Evolutionary conservation across 2,888 invertebrate genomes (phyloP).

Genomic region (Vannuccia rotundouncinata): DNA sequence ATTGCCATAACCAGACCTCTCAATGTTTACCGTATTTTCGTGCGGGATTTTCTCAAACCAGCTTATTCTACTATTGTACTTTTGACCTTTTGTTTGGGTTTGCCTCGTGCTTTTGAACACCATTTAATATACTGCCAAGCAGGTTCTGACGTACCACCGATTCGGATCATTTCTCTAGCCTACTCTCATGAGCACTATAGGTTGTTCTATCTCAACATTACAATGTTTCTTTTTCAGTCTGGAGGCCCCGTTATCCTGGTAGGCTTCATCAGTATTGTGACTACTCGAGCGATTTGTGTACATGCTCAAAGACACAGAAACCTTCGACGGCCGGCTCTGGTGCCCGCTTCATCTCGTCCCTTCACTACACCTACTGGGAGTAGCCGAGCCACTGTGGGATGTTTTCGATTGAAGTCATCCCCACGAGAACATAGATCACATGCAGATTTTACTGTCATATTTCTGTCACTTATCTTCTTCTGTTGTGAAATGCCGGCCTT

Average conservation of each 20-base stretch:
- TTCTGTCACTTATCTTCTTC: background rate
- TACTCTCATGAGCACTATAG: background rate
- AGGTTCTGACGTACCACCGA: background rate
- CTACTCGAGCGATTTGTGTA: slow-evolving; percentile 4
- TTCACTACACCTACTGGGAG: background rate
- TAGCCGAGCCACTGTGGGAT: background rate
- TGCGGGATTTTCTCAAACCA: background rate
- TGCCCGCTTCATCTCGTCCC: background rate
- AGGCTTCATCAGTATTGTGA: background rate
- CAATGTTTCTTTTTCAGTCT: background rate
- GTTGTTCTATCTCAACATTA: background rate
- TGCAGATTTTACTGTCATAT: background rate
- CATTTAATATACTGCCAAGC: background rate
- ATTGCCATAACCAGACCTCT: background rate
- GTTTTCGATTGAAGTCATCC: background rate
- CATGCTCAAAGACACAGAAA: background rate
- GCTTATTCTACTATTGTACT: background rate
- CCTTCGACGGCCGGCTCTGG: background rate
- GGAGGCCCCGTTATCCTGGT: slow-evolving; percentile 7
- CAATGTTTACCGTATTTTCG: background rate
- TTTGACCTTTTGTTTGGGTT: background rate
- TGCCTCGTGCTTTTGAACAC: background rate
- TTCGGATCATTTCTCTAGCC: background rate
- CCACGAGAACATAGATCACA: background rate
- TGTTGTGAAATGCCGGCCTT: slow-evolving; percentile 22